These are phyloP conservation scores for Cheiracanthium punctorium DNA, from an alignment of 2,888 invertebrate species.

Conservation along the genomic window DNA sequence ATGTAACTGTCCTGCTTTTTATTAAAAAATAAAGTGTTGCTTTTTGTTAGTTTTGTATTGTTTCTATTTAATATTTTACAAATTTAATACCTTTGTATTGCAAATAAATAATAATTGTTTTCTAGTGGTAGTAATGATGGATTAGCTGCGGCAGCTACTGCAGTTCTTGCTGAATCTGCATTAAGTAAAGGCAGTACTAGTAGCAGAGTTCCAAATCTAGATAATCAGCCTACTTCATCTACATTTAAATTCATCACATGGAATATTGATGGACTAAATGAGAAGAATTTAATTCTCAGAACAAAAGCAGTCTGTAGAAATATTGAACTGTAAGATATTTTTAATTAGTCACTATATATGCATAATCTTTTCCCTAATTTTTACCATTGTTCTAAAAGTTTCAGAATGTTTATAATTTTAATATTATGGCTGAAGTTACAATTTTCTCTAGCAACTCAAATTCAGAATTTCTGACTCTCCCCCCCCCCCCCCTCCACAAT, in stretches of 20 bases:
- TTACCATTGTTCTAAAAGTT: too few relatives aligned
- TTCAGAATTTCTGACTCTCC: too few relatives aligned
- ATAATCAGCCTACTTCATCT: background rate
- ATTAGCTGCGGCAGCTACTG: slow-evolving; percentile 68
- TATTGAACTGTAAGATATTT: slow-evolving; percentile 76
- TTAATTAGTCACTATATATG: too few relatives aligned
- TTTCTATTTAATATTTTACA: too few relatives aligned
- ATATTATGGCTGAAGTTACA: background rate
- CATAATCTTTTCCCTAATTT: too few relatives aligned
- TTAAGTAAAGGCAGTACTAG: background rate
- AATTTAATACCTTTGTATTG: too few relatives aligned
- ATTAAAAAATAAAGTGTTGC: too few relatives aligned
- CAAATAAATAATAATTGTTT: too few relatives aligned
- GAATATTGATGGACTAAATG: slow-evolving; percentile 81
- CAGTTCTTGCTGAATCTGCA: slow-evolving; percentile 56
- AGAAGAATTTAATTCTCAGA: slow-evolving; percentile 77
- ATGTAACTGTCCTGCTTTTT: too few relatives aligned
- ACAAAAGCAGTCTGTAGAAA: slow-evolving; percentile 78
- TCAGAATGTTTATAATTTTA: background rate
- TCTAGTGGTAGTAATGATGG: slow-evolving; percentile 48
- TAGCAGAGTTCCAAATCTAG: background rate
- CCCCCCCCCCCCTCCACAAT: slow-evolving; percentile 5
- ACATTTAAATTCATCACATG: slow-evolving; percentile 78
- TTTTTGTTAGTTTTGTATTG: too few relatives aligned
- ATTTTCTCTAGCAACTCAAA: background rate